Conservation (phyloP, 2,113 vertebrate species). For the Anser cygnoides region DNA sequence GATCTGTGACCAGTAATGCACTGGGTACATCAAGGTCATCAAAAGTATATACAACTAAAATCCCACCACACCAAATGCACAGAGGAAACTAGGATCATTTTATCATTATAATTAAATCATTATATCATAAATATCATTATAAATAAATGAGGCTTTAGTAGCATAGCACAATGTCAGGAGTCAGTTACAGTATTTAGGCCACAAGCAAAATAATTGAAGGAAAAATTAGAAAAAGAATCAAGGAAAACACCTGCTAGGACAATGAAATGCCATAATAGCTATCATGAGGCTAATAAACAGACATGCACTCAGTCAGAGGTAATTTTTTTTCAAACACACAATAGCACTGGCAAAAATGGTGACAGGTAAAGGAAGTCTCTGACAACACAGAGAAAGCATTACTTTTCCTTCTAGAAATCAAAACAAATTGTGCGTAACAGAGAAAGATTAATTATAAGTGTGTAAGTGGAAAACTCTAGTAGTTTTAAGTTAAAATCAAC, state of each 20-base stretch:
- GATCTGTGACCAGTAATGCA: not conserved
- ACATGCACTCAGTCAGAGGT: not conserved
- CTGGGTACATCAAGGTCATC: not conserved
- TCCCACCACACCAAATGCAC: not conserved
- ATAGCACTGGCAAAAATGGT: not conserved
- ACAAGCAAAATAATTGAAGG: not conserved
- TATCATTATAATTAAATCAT: not conserved
- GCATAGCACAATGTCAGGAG: not conserved
- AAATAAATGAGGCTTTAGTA: not conserved
- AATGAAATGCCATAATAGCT: not conserved
- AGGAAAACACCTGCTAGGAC: not conserved
- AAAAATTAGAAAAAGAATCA: not conserved
- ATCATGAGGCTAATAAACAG: not conserved
- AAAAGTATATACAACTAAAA: not conserved
- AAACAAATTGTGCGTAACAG: not conserved
- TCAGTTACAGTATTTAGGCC: accelerated
- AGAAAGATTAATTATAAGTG: not conserved
- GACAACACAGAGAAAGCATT: not conserved
- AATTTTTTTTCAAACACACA: not conserved
- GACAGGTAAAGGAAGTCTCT: not conserved
- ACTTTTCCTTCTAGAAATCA: not conserved
- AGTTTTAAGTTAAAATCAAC: not conserved
- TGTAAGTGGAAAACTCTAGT: not conserved
- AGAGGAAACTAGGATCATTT: not conserved
- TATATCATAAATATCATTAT: not conserved